These are phyloP conservation scores for Parauchenoglanis ngamensis DNA, from an alignment of 2,797 vertebrate species.

Conservation along the genomic window DNA sequence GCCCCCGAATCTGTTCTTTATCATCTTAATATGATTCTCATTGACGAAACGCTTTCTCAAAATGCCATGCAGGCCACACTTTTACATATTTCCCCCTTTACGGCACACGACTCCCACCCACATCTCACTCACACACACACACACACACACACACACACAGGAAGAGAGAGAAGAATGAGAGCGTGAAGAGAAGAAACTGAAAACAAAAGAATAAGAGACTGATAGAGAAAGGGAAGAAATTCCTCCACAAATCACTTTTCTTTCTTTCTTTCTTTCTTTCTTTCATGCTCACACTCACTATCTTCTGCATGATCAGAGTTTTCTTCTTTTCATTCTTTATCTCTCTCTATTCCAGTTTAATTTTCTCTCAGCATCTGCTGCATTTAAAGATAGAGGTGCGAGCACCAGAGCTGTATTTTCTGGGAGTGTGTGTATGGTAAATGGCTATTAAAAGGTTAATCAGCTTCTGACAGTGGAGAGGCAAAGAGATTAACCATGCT, in stretches of 20 bases:
- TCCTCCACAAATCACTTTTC: neutral
- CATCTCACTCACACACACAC: constrained; percentile 40
- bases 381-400: neutral
- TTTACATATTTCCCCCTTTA: constrained; percentile 66
- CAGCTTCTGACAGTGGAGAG: neutral
- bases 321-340: neutral
- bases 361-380: neutral
- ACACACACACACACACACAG: neutral
- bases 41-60: constrained; percentile 78
- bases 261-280: neutral
- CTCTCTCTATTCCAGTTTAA: neutral
- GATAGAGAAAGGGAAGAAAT: neutral
- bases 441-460: neutral
- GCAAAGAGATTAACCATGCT: neutral
- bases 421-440: neutral
- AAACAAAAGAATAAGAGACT: neutral
- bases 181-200: neutral
- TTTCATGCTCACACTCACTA: neutral
- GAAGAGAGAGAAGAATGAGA: neutral
- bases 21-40: constrained; percentile 82
- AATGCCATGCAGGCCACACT: constrained; percentile 71
- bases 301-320: neutral
- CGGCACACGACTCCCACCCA: constrained; percentile 72
- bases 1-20: constrained; percentile 76
- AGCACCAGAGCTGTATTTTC: neutral